These are phyloP conservation scores for Lithophane ornitopus DNA, from an alignment of 2,888 invertebrate species.

Conservation along the genomic window DNA sequence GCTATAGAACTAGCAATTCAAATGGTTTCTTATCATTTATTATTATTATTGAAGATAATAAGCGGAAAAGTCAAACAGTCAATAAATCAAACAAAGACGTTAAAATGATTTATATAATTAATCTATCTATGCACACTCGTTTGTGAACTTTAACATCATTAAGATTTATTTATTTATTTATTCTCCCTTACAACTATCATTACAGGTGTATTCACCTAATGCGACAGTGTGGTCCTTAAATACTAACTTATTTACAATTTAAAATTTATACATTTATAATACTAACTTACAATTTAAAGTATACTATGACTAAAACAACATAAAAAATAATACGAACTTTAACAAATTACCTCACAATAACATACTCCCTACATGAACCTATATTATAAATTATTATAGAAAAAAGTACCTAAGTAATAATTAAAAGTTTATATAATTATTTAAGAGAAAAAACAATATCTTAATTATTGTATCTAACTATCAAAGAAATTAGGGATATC, in stretches of 20 bases:
- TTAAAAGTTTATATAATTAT: neutral
- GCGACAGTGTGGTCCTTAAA: no score
- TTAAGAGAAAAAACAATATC: neutral
- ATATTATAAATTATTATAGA: no score
- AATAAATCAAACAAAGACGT: slow-evolving; percentile 26
- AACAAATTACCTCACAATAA: no score
- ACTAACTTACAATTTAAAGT: no score
- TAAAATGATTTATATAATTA: slow-evolving; percentile 7
- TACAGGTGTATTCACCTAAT: no score
- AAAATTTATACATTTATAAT: no score
- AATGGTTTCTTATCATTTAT: slow-evolving; percentile 1
- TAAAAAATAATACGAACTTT: no score
- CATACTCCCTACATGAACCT: no score
- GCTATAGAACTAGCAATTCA: neutral
- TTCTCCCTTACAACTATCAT: no score
- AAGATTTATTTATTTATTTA: neutral
- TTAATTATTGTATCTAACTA: neutral
- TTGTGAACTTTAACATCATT: slow-evolving; percentile 16
- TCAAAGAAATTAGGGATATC: neutral
- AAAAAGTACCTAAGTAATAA: neutral
- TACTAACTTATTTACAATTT: no score
- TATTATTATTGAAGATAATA: slow-evolving; percentile 11
- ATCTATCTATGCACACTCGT: slow-evolving; percentile 1
- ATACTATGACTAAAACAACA: no score
- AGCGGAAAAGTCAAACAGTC: slow-evolving; percentile 24